Evolutionary conservation across 2,113 vertebrate species (phyloP).

Genomic region (Aphelocoma coerulescens): DNA sequence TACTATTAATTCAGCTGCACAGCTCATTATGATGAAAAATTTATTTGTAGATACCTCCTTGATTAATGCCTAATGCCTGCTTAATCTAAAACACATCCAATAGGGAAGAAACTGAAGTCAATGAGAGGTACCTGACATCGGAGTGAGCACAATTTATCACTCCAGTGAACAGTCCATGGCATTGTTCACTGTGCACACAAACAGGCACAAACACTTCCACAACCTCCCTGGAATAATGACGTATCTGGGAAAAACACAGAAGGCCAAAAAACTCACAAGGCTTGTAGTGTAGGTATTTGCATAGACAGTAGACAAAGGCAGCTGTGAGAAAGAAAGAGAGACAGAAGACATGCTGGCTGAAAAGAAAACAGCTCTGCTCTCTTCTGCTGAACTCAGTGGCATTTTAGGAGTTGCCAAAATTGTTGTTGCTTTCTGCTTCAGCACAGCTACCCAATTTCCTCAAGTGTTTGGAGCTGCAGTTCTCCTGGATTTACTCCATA

Average conservation of each 20-base stretch:
- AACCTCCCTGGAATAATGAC: slow-evolving; percentile 14
- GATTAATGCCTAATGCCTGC: slow-evolving; percentile 67
- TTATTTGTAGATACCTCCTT: slow-evolving; percentile 61
- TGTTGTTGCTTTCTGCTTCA: not conserved
- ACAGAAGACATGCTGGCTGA: slow-evolving; percentile 7
- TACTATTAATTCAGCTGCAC: slow-evolving; percentile 60
- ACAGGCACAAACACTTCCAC: slow-evolving; percentile 34
- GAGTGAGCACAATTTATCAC: slow-evolving; percentile 54
- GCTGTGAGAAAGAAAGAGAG: not conserved
- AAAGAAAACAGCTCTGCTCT: slow-evolving; percentile 14
- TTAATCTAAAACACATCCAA: slow-evolving; percentile 67
- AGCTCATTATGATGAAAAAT: slow-evolving; percentile 72
- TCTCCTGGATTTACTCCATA: not conserved
- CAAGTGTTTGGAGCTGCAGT: not conserved
- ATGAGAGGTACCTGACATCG: slow-evolving; percentile 50
- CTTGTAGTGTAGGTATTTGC: not conserved
- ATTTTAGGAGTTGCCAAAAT: not conserved
- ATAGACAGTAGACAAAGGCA: slow-evolving; percentile 45
- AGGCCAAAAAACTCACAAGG: slow-evolving; percentile 19
- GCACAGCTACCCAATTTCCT: not conserved
- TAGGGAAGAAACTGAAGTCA: slow-evolving; percentile 53
- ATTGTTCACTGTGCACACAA: slow-evolving; percentile 21
- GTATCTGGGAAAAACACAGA: not conserved
- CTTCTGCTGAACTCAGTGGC: not conserved
- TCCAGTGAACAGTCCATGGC: slow-evolving; percentile 28